Conservation (phyloP, 2,113 vertebrate species). For the Clarias macrocephalus region DNA sequence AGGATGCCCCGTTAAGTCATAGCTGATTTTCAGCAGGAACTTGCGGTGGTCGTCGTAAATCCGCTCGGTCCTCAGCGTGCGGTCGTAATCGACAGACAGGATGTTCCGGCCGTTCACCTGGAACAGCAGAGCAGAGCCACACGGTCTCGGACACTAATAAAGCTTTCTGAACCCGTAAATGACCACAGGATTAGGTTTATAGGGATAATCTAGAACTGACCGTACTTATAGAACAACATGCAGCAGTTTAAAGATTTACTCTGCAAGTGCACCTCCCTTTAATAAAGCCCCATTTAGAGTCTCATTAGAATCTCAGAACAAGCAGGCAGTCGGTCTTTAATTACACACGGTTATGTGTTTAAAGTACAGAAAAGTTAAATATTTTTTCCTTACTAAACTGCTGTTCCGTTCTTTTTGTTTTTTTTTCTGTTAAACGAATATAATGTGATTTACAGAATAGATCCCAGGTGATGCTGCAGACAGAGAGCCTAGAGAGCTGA, state of each 20-base stretch:
- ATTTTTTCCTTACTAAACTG: neutral
- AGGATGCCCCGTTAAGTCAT: conserved; percentile 90
- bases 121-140: conserved; percentile 51
- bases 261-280: neutral
- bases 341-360: neutral
- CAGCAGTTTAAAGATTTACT: neutral
- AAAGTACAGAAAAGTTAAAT: neutral
- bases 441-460: neutral
- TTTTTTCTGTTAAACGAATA: neutral
- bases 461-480: too few relatives aligned
- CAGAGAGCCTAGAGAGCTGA: too few relatives aligned
- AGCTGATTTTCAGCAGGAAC: conserved; percentile 94
- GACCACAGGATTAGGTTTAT: neutral
- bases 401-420: neutral
- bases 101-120: conserved; percentile 98
- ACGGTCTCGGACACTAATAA: neutral
- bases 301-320: neutral
- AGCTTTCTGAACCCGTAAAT: neutral
- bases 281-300: neutral
- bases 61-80: conserved; percentile 93
- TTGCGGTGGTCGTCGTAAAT: conserved; percentile 99
- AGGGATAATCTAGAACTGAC: neutral
- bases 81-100: conserved; percentile 97
- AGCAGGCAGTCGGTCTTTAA: neutral
- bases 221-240: neutral